These are phyloP conservation scores for Antigone vipio DNA, from an alignment of 2,113 vertebrate species.

Conservation along the genomic window DNA sequence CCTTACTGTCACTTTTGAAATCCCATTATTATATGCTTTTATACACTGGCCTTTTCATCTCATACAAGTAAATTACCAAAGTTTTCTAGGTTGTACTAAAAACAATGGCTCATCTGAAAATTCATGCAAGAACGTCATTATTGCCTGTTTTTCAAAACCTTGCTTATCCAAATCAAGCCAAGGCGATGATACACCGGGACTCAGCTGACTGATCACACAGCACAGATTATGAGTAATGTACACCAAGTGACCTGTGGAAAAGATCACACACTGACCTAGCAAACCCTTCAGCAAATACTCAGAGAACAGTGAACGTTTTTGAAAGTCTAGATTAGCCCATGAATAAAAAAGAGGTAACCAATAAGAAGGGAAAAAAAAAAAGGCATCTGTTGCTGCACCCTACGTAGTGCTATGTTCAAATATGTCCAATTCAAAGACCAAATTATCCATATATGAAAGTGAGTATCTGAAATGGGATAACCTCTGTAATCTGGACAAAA, in stretches of 20 bases:
- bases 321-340: neutral
- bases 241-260: neutral
- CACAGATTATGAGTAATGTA: neutral
- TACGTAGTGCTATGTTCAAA: neutral
- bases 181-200: neutral
- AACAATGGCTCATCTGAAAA: constrained; percentile 5
- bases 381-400: neutral
- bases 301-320: neutral
- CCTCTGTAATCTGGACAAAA: neutral
- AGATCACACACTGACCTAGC: neutral
- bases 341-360: neutral
- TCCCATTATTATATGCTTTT: neutral
- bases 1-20: neutral
- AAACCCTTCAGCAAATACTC: neutral
- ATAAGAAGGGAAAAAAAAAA: neutral
- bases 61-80: neutral
- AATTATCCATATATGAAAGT: neutral
- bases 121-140: neutral
- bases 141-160: neutral
- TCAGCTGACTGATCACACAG: neutral
- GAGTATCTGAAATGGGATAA: neutral
- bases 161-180: neutral
- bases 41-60: neutral
- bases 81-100: neutral
- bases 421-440: neutral